Evolutionary conservation across 2,113 vertebrate genomes (phyloP).

Genomic region (Grammomys surdaster): DNA sequence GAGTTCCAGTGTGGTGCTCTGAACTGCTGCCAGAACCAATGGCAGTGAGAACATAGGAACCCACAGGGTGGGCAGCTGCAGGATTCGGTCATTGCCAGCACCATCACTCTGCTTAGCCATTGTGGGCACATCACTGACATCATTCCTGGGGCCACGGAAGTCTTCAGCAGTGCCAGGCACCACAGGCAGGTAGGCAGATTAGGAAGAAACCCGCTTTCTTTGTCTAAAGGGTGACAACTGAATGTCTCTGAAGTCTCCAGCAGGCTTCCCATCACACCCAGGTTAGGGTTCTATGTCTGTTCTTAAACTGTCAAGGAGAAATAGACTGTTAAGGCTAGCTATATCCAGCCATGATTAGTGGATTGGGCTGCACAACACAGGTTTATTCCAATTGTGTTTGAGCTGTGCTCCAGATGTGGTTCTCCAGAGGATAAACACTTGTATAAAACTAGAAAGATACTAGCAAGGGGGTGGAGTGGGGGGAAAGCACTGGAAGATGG

Average conservation of each 20-base stretch:
- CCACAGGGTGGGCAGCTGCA: neutral
- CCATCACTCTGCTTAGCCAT: neutral
- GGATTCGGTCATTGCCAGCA: neutral
- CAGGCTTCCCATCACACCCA: neutral
- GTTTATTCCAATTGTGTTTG: neutral
- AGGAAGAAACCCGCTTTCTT: neutral
- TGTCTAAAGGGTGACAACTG: neutral
- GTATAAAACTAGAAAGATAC: neutral
- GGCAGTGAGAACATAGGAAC: neutral
- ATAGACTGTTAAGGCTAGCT: neutral
- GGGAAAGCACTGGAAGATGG: too few species aligned
- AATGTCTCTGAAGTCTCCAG: neutral
- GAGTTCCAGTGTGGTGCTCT: neutral
- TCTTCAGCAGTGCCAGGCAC: neutral
- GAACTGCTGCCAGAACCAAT: neutral
- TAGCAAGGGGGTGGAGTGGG: neutral
- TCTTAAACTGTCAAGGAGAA: neutral
- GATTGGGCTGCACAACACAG: too few species aligned
- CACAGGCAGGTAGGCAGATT: accelerated
- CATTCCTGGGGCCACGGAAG: neutral
- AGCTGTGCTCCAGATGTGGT: neutral
- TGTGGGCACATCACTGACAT: accelerated
- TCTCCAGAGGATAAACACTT: neutral
- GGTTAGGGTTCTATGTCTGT: neutral
- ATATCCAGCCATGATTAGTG: neutral